These are phyloP conservation scores for Drosophila mauritiana DNA, from an alignment of 1,140 invertebrate species.

Conservation along the genomic window DNA sequence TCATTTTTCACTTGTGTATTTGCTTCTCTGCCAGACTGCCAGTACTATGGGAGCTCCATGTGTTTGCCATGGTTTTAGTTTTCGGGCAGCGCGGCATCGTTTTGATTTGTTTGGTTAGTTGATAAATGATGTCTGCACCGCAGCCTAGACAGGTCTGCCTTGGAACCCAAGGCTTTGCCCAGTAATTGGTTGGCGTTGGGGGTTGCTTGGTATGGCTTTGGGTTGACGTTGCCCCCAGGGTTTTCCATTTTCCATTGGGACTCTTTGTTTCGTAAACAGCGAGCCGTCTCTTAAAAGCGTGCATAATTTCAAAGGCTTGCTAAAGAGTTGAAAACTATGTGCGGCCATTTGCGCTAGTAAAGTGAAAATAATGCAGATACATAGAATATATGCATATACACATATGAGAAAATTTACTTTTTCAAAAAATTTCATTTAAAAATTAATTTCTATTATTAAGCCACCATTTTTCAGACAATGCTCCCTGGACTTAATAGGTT, in stretches of 20 bases:
- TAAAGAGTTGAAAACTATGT: neutral
- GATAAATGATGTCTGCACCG: slow-evolving; percentile 79
- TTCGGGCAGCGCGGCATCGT: slow-evolving; percentile 56
- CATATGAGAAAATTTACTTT: no score
- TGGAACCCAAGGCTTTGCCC: slow-evolving; percentile 23
- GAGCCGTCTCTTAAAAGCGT: neutral
- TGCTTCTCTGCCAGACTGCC: slow-evolving; percentile 21
- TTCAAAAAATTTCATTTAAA: no score
- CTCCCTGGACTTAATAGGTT: no score
- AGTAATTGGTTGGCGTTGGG: slow-evolving; percentile 35
- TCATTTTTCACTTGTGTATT: slow-evolving; percentile 79
- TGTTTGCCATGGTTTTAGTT: slow-evolving; percentile 65
- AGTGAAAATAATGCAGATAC: no score
- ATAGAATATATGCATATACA: no score
- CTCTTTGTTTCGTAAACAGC: neutral
- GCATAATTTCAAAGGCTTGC: neutral
- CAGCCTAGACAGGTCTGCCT: slow-evolving; percentile 70
- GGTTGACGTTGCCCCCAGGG: slow-evolving; percentile 22
- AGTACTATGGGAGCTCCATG: slow-evolving; percentile 12
- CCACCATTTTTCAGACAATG: no score
- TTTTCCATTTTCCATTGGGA: slow-evolving; percentile 8
- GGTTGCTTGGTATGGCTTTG: slow-evolving; percentile 12
- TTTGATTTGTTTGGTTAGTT: slow-evolving; percentile 80
- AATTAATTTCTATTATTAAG: no score
- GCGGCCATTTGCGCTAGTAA: neutral